Conservation (phyloP, 2,888 invertebrate species). For the Pachliopta kotzebuea region DNA sequence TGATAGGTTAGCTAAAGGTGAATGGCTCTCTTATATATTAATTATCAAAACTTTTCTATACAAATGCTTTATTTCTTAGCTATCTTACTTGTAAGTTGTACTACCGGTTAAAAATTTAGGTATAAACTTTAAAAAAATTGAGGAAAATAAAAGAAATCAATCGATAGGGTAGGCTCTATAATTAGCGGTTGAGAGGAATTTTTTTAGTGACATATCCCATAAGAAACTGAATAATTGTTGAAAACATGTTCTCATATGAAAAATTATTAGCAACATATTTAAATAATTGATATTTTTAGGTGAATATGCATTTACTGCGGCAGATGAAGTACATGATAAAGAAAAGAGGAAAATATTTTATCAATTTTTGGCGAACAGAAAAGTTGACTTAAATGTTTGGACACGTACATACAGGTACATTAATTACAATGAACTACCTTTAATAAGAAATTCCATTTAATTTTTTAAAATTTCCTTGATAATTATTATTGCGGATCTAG, state of each 20-base stretch:
- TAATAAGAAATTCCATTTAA: no score
- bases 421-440: not conserved
- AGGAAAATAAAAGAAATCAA: no score
- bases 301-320: constrained; percentile 80
- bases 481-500: no score
- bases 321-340: constrained; percentile 80
- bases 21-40: constrained; percentile 5
- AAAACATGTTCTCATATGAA: not conserved
- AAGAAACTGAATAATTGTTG: not conserved
- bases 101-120: no score
- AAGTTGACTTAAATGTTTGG: constrained; percentile 84
- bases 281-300: constrained; percentile 40
- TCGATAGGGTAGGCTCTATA: no score
- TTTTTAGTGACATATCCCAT: no score
- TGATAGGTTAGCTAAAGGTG: constrained; percentile 64
- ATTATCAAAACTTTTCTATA: no score
- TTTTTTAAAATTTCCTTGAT: no score
- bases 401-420: constrained; percentile 86
- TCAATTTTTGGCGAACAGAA: constrained; percentile 81
- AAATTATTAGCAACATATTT: not conserved
- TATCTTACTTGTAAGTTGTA: no score
- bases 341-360: constrained; percentile 83
- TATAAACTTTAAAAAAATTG: no score
- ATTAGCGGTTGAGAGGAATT: no score
- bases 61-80: no score